These are phyloP conservation scores for Ferdinandea cuprea DNA, from an alignment of 2,888 invertebrate genomes.

Conservation along the genomic window DNA sequence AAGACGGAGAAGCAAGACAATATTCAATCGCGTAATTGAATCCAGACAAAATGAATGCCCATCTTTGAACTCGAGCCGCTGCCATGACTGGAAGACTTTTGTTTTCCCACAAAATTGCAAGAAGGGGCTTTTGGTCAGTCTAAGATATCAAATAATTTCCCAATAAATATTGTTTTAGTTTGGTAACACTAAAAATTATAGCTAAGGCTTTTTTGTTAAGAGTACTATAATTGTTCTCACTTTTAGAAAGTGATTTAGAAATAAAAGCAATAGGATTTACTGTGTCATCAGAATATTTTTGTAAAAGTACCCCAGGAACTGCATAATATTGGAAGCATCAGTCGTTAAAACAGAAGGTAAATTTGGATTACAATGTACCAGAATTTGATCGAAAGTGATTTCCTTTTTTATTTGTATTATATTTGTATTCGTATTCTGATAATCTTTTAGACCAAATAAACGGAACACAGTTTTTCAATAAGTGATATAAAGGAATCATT, in stretches of 20 bases:
- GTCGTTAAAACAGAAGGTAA: conserved; percentile 34
- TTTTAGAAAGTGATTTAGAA: neutral
- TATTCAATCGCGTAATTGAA: conserved; percentile 30
- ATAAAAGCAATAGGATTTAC: conserved; percentile 10
- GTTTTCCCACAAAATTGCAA: conserved; percentile 33
- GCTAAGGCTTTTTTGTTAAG: too few relatives aligned
- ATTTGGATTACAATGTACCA: conserved; percentile 48
- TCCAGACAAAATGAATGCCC: conserved; percentile 12
- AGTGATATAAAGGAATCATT: conserved; percentile 21
- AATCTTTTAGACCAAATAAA: conserved; percentile 36
- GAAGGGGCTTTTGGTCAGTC: conserved; percentile 26
- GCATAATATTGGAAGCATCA: conserved; percentile 23
- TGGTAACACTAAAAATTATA: too few relatives aligned
- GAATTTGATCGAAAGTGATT: conserved; percentile 29
- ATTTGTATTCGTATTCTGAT: too few relatives aligned
- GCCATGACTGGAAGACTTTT: conserved; percentile 37
- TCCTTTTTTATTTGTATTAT: conserved; percentile 33
- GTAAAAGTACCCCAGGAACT: neutral
- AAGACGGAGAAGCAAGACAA: too few relatives aligned
- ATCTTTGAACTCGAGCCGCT: conserved; percentile 30
- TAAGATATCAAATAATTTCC: conserved; percentile 1
- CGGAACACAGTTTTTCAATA: neutral
- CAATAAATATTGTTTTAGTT: conserved; percentile 16
- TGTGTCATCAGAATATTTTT: neutral
- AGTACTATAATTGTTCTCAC: conserved; percentile 19